Conservation (phyloP, 2,113 vertebrate species). For the Aegotheles bennettii region DNA sequence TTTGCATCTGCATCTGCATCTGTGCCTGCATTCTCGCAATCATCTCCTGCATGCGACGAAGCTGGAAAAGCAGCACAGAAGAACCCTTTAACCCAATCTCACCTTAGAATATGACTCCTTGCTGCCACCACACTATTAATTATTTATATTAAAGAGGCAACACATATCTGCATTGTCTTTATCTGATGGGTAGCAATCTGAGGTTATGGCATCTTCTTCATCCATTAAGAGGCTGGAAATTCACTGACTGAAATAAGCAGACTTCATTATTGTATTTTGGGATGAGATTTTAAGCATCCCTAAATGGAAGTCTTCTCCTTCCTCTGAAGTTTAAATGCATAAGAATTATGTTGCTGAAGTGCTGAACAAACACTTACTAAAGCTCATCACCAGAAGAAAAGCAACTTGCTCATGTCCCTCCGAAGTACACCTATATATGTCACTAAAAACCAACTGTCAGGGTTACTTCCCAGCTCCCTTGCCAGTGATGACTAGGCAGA, state of each 20-base stretch:
- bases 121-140: neutral
- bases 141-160: neutral
- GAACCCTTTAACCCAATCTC: neutral
- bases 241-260: neutral
- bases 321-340: neutral
- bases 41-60: slow-evolving; percentile 98
- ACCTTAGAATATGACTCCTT: neutral
- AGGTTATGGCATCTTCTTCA: neutral
- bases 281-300: neutral
- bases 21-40: slow-evolving; percentile 95
- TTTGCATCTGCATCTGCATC: slow-evolving; percentile 90
- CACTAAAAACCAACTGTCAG: neutral
- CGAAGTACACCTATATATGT: neutral
- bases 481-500: neutral
- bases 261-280: neutral
- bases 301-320: neutral
- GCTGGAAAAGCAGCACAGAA: slow-evolving; percentile 63
- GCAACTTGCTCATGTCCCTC: neutral
- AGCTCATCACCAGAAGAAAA: neutral
- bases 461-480: neutral
- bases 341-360: neutral
- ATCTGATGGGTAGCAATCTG: neutral
- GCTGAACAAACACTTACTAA: neutral
- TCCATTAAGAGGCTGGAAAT: neutral
- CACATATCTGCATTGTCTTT: neutral